Conservation (phyloP, 2,888 invertebrate species). For the Catonia carolina region DNA sequence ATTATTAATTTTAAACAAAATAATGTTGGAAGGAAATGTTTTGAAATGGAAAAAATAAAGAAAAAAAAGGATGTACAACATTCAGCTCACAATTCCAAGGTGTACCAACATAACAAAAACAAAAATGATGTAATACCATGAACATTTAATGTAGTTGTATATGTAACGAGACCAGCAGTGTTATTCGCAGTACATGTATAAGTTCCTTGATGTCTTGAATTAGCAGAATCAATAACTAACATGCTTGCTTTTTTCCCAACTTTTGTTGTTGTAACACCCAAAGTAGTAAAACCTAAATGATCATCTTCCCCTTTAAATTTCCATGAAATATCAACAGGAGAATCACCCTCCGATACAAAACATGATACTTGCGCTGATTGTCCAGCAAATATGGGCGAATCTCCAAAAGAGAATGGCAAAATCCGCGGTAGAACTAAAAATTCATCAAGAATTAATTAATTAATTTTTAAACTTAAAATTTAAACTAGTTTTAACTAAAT, state of each 20-base stretch:
- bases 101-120: too few species aligned
- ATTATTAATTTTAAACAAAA: too few species aligned
- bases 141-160: conserved; percentile 49
- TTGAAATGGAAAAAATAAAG: too few species aligned
- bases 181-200: conserved; percentile 54
- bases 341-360: conserved; percentile 39
- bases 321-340: conserved; percentile 39
- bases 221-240: conserved; percentile 50
- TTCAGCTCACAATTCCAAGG: too few species aligned
- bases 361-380: conserved; percentile 39
- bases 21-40: too few species aligned
- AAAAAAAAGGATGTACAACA: too few species aligned
- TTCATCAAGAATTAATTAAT: neutral
- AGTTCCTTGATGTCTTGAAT: conserved; percentile 51
- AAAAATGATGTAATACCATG: conserved; percentile 44
- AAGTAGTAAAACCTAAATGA: conserved; percentile 33
- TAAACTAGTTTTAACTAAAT: too few species aligned
- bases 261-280: conserved; percentile 45
- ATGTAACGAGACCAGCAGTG: conserved; percentile 48
- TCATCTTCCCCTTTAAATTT: conserved; percentile 26
- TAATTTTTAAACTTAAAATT: neutral
- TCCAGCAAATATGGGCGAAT: conserved; percentile 34
- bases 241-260: conserved; percentile 45
- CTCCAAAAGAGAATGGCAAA: conserved; percentile 42
- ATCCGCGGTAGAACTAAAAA: conserved; percentile 67